Conservation (phyloP, 2,888 invertebrate genomes). For the Amiota mariae region DNA sequence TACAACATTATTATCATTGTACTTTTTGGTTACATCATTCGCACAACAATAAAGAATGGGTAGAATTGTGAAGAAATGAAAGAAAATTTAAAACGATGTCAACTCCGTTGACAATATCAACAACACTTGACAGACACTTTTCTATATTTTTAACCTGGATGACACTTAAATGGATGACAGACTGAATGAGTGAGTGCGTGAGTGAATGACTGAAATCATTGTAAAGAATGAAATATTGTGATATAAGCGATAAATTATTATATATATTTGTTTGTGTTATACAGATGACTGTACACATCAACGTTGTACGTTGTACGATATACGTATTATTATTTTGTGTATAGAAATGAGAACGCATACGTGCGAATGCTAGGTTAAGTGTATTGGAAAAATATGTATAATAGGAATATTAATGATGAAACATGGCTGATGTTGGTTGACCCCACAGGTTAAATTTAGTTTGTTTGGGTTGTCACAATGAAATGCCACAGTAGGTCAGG, state of each 20-base stretch:
- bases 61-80: too few species aligned
- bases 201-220: neutral
- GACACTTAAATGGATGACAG: slow-evolving; percentile 8
- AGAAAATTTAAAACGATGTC: neutral
- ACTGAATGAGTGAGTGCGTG: neutral
- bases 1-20: too few species aligned
- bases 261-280: neutral
- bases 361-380: too few species aligned
- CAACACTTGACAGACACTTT: slow-evolving; percentile 13
- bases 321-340: neutral
- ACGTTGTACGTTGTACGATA: neutral
- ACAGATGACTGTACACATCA: neutral
- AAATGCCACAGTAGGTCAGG: too few species aligned
- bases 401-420: too few species aligned
- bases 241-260: neutral
- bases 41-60: too few species aligned
- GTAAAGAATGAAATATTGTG: neutral
- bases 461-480: too few species aligned
- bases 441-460: neutral
- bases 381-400: too few species aligned
- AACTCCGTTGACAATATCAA: slow-evolving; percentile 1
- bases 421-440: neutral
- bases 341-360: neutral
- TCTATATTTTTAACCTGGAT: neutral
- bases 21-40: too few species aligned